A percentile compares a stretch with the other conserved stretches of the same genome.
These are phyloP conservation scores for Motacilla alba DNA, from an alignment of 2,113 vertebrate species.

Conservation along the genomic window DNA sequence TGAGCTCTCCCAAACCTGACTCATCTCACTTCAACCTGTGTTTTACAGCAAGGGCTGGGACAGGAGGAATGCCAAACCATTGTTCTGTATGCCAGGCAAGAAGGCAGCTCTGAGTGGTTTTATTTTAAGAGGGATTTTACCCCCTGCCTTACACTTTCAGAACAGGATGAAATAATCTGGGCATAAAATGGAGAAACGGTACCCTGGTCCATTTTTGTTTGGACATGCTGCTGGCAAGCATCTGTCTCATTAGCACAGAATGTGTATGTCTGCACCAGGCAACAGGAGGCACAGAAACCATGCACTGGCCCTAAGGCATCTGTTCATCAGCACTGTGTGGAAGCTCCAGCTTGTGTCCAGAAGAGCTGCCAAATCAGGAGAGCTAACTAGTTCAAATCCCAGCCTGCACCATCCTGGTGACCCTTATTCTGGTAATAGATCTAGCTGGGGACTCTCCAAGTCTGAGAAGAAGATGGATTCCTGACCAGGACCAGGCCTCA, in stretches of 20 bases:
- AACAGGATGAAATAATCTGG: background rate
- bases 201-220: background rate
- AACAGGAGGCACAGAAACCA: background rate
- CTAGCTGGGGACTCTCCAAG: background rate
- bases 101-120: background rate
- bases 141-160: background rate
- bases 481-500: background rate
- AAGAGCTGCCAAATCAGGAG: background rate
- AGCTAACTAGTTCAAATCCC: background rate
- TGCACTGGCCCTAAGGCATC: background rate
- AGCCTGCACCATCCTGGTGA: background rate
- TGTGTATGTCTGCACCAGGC: background rate
- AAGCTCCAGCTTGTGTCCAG: background rate
- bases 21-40: background rate
- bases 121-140: background rate
- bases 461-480: background rate
- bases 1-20: background rate
- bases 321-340: background rate
- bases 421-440: background rate
- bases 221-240: background rate
- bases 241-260: background rate
- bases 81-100: background rate
- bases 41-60: background rate
- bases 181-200: background rate
- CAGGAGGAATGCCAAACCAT: background rate